Percentiles rank a stretch among this genome's conserved stretches.
These are phyloP conservation scores for Archips crataeganus DNA, from an alignment of 2,888 invertebrate genomes.

Conservation along the genomic window DNA sequence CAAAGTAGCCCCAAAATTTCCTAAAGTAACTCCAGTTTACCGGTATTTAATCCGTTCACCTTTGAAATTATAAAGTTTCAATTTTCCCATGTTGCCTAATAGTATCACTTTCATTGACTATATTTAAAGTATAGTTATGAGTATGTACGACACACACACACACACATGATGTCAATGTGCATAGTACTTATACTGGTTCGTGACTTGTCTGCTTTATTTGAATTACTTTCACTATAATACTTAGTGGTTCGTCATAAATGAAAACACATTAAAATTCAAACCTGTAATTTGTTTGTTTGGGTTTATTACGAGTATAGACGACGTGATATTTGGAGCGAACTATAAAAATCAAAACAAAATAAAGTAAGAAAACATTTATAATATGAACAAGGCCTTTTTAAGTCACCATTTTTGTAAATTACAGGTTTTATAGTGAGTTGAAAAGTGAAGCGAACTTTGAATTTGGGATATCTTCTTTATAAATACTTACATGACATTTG, in stretches of 20 bases:
- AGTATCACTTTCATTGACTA: background rate
- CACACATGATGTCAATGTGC: background rate
- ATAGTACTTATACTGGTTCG: background rate
- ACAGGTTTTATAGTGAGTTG: no score
- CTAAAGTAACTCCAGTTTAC: no score
- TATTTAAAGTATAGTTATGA: background rate
- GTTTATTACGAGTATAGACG: background rate
- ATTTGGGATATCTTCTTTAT: no score
- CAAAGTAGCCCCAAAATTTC: no score
- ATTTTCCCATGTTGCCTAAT: background rate
- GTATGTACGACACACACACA: no score
- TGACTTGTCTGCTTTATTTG: slow-evolving; percentile 2
- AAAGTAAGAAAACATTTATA: background rate
- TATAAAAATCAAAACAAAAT: background rate
- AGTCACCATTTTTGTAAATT: no score
- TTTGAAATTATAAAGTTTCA: background rate
- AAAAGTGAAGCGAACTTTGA: no score
- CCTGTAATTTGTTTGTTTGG: background rate
- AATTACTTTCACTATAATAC: background rate
- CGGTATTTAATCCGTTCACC: no score
- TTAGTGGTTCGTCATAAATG: background rate
- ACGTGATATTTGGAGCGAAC: background rate
- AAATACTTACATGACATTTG: no score
- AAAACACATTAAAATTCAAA: background rate
- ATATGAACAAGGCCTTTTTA: no score